A percentile compares a stretch with the other conserved stretches of the same genome.
Conservation (phyloP, 1,140 invertebrate species). For the Globodera ellingtonae region DNA sequence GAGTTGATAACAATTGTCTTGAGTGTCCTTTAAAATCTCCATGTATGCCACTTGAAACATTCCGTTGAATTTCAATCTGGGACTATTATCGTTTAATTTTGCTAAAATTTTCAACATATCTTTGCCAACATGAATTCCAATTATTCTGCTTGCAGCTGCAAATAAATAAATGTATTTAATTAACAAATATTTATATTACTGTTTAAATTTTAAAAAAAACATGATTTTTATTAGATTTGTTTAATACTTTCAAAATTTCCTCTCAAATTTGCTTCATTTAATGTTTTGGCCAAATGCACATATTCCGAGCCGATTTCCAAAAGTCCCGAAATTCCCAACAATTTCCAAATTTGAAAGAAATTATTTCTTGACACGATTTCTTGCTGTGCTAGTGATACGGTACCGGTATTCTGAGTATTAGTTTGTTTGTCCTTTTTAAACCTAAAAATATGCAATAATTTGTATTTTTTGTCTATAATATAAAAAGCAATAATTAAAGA, state of each 20-base stretch:
- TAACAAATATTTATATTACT: neutral
- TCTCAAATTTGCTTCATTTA: neutral
- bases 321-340: neutral
- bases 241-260: neutral
- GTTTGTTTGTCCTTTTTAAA: neutral
- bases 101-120: neutral
- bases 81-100: neutral
- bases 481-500: too few species aligned
- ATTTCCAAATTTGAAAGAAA: neutral
- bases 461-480: too few species aligned
- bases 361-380: neutral
- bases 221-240: neutral
- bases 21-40: neutral
- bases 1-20: neutral
- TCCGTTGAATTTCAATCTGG: neutral
- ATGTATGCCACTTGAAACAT: neutral
- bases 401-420: neutral
- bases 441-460: too few species aligned
- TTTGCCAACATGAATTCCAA: neutral
- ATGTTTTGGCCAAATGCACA: neutral
- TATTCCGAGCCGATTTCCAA: neutral
- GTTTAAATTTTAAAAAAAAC: neutral
- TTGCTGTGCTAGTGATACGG: neutral
- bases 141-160: neutral
- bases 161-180: neutral